These are phyloP conservation scores for Brachionus rubens DNA, from an alignment of 1,140 invertebrate species.

Conservation along the genomic window DNA sequence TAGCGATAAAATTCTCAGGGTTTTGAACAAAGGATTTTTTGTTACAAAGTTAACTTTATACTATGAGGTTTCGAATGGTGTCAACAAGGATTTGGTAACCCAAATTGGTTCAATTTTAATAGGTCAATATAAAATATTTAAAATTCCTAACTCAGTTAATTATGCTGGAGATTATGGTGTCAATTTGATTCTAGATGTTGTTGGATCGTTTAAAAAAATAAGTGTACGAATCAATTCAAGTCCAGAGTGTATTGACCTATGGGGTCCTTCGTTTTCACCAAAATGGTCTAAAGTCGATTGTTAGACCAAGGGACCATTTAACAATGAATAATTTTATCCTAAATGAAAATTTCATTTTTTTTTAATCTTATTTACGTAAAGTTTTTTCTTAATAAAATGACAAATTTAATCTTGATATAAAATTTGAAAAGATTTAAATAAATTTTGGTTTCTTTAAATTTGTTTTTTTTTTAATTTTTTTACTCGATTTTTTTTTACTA, in stretches of 20 bases:
- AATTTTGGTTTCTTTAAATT: no score
- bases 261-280: slow-evolving; percentile 9
- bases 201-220: background rate
- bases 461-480: no score
- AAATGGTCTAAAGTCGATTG: slow-evolving; percentile 37
- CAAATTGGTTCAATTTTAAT: slow-evolving; percentile 26
- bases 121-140: slow-evolving; percentile 16
- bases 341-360: no score
- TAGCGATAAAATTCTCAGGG: slow-evolving; percentile 17
- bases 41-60: background rate
- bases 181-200: background rate
- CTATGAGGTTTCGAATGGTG: background rate
- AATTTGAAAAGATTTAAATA: no score
- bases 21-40: slow-evolving; percentile 37
- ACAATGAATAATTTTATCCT: background rate
- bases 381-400: no score
- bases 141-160: slow-evolving; percentile 35
- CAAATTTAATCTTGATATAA: no score
- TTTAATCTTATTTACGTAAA: no score
- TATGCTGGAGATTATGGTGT: slow-evolving; percentile 9
- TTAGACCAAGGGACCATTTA: background rate
- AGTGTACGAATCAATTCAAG: background rate
- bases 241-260: slow-evolving; percentile 26
- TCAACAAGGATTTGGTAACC: background rate
- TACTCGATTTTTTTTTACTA: no score